Base-by-base conservation (phyloP, 2,113 vertebrate species). In the Megaceryle maxima region DNA sequence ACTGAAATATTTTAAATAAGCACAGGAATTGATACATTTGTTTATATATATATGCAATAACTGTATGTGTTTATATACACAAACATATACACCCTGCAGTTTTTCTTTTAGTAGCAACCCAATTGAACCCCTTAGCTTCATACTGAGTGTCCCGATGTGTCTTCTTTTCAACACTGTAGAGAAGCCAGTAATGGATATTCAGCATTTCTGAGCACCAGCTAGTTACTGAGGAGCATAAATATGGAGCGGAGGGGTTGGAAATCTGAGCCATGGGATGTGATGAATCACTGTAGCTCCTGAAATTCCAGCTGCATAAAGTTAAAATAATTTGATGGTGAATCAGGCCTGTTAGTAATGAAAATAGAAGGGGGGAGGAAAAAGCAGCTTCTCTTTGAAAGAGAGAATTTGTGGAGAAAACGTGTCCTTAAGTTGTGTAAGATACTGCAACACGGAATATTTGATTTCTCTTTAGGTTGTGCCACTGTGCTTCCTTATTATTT, bases 391-490 rank as follows among this genome's bases (percentile, higher is more conserved):
- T 66, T 41, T 79, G 37, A 85, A 84, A 82, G 37, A 66, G 17
- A 90, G 26, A 81, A n/a, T 85, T 92, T 85, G n/a, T 87, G 55
- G 15, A 82, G 31, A 83, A 73, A 79, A 68, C 0, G 1, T 6
- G 1, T 72, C 50, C 39, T 88, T 80, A 68, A 67, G 11, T 68
- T 72, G 21, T 33, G 6, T 85, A 67, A 87, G 57, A 62, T 22
- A 60, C 12, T 57, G 44, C 39, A 53, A 41, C 48, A 50, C 5
- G 51, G 69, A 92, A 69, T 59, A 41, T 33, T n/a, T 73, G 64
- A 51, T 83, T 93, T 93, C 62, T 96, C 55, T 92, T 88, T 59
- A 87, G 83, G 53, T 60, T 90, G 51, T 84, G 28, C 37, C 63
- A 63, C 50, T 62, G 59, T 37, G 37, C 46, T 95, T 87, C 53